Evolutionary conservation across 1,140 invertebrate species (phyloP), one percentile per base, ranked within the genome.

Genomic region (Drosophila pachea): DNA sequence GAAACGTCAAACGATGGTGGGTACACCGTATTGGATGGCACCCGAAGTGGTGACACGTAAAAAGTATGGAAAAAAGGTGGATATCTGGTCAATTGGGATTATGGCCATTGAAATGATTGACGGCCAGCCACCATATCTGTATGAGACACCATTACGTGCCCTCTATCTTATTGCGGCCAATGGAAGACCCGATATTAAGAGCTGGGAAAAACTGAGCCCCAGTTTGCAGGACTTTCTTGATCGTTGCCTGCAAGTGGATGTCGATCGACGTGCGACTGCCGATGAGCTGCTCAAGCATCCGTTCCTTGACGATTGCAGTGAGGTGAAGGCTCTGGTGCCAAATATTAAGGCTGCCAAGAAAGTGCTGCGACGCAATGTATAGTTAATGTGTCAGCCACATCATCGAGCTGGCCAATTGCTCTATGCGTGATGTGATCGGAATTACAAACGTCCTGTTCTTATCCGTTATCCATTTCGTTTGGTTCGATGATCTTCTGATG

Each of bases 21-120:
- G 96, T 8, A 97, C 96, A 4, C 95, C 95, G 0, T 89, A 95
- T 79, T 95, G 94, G 94, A 95, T 95, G 95, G 96, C 96, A 0
- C 96, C 96, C 0, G 96, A 97, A 89, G 97, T 99, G 7, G 95
- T 95, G 0, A 95, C 94, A 0, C 91, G 94, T 53, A 95, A 95
- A 75, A 94, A 95, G 58, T 96, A 95, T 74, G 95, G 95, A 5
- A 95, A 95, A 67, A 98, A 98, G 89, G 97, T 99, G 0, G 97
- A 99, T 89, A 96, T 98, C 33, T 99, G 97, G 97, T 96, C 95
- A 0, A 90, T 97, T 31, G 98, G 98, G 11, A 99, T 99, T 49
- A 98, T 99, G 97, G 97, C 96, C 35, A 89, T 89, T 14, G 98
- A 99, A 91, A 99, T 99, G 98, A 96, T 99, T 40, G 97, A 99